Percentiles rank a stretch among this genome's conserved stretches.
phyloP scores from a whole-genome alignment of 2,113 vertebrate species.

The Hystrix cristata region DNA sequence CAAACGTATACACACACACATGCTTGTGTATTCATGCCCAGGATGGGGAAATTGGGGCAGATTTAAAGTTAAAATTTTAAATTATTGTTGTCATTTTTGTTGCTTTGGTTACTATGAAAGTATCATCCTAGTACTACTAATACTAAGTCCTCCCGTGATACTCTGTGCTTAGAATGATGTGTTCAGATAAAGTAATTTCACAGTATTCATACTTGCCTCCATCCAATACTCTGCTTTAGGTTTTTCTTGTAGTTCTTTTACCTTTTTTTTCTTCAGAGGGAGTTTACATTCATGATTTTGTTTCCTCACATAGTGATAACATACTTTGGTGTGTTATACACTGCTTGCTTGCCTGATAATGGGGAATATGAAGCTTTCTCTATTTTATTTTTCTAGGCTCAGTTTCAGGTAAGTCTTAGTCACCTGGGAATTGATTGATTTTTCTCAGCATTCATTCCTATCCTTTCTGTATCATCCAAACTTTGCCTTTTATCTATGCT shows the following conservation, averaged over 20 bases:
- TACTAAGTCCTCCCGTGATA: neutral
- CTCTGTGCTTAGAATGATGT: neutral
- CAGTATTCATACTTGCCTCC: neutral
- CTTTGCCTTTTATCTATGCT: neutral
- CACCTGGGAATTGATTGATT: neutral
- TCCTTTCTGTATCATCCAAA: neutral
- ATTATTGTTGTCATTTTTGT: neutral
- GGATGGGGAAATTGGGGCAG: too few species aligned
- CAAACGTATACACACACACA: neutral
- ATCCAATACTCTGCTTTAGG: neutral
- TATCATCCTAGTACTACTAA: neutral
- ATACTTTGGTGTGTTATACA: neutral
- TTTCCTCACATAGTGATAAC: neutral
- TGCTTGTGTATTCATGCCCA: too few species aligned
- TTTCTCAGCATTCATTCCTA: neutral
- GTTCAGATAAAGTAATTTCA: neutral
- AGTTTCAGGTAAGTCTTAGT: neutral
- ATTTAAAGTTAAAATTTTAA: neutral
- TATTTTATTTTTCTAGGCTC: neutral
- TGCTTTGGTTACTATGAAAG: neutral
- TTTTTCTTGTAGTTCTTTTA: neutral
- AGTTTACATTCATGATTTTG: neutral
- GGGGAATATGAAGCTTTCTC: neutral
- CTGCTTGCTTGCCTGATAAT: neutral
- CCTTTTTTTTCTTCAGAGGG: neutral